Conservation (phyloP, 2,113 vertebrate species). For the Argyrosomus japonicus region DNA sequence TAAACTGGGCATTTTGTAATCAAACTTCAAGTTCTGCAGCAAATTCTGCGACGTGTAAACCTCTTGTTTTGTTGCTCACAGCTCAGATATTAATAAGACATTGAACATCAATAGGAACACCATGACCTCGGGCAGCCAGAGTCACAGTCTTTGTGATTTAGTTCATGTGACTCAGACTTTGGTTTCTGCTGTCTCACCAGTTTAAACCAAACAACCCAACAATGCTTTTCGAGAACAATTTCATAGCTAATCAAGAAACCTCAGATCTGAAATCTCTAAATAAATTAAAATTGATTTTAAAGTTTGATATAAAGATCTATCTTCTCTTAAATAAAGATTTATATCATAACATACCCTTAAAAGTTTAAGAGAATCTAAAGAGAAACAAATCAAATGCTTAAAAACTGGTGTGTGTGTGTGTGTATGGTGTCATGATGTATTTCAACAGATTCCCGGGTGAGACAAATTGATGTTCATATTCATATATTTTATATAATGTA, state of each 20-base stretch:
- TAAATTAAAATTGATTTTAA: neutral
- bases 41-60: neutral
- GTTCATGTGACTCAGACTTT: neutral
- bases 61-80: neutral
- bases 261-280: too few relatives aligned
- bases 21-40: neutral
- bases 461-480: slow-evolving; percentile 82
- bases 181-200: neutral
- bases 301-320: neutral
- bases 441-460: slow-evolving; percentile 73
- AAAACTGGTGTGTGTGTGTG: neutral
- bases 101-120: neutral
- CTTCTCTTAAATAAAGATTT: neutral
- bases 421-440: slow-evolving; percentile 8
- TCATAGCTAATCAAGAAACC: neutral
- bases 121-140: neutral
- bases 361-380: too few relatives aligned
- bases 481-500: slow-evolving; percentile 87
- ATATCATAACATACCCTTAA: neutral
- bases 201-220: neutral
- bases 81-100: slow-evolving; percentile 1
- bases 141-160: neutral
- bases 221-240: neutral
- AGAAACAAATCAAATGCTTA: too few relatives aligned
- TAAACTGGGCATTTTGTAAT: slow-evolving; percentile 23